A percentile compares a stretch with the other conserved stretches of the same genome.
Conservation (phyloP, 2,797 vertebrate species). For the Tokudaia muenninki region DNA sequence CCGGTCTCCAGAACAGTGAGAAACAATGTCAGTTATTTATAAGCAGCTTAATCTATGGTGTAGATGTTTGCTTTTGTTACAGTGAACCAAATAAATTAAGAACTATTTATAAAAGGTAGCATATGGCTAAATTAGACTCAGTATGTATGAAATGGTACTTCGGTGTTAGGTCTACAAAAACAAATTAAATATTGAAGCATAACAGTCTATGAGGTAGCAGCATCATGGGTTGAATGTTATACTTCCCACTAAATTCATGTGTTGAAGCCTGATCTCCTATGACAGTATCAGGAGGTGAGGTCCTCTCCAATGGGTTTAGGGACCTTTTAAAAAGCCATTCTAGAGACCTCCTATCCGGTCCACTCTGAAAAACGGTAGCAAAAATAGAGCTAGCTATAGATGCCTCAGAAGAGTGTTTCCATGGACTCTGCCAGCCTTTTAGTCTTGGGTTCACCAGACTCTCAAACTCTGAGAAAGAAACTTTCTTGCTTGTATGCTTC, state of each 20-base stretch:
- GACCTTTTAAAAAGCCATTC: neutral
- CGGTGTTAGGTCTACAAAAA: conserved; percentile 2
- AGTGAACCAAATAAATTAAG: neutral
- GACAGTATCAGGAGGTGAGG: neutral
- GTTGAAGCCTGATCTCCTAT: neutral
- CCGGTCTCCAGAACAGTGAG: neutral
- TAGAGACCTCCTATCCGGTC: neutral
- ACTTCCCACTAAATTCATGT: neutral
- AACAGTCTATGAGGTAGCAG: neutral
- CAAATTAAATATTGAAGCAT: neutral
- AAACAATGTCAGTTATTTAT: neutral
- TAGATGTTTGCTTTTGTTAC: neutral
- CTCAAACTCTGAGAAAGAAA: neutral
- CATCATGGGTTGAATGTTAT: neutral
- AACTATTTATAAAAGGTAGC: neutral
- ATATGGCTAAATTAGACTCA: neutral
- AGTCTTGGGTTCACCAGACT: neutral
- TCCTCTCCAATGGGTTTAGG: neutral
- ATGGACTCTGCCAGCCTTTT: neutral
- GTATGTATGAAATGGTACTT: neutral
- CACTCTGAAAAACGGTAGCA: neutral
- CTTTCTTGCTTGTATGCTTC: neutral
- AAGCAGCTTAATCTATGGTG: neutral
- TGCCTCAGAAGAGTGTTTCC: neutral
- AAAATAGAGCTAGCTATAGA: neutral